Evolutionary conservation across 2,888 invertebrate genomes (phyloP), one percentile per base, ranked within the genome.

Genomic region (Folsomia manolachei): DNA sequence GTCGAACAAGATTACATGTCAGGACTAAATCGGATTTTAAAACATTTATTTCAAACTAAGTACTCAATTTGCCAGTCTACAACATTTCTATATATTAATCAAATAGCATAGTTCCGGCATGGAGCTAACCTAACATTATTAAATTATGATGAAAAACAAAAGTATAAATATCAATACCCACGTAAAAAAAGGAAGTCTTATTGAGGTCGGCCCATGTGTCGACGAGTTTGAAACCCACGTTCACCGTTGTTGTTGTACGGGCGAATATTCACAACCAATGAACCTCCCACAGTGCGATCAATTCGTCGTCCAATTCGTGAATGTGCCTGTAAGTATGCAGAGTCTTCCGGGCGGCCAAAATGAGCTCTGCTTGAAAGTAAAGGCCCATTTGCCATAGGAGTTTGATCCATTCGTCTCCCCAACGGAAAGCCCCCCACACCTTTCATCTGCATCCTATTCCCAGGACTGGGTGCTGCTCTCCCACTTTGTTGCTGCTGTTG

Each of bases 231-330:
- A 63, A n/a, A 19, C n/a, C 67, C 71, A 27, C 76, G 73, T 66
- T 77, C n/a, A n/a, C n/a, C n/a, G n/a, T n/a, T n/a, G n/a, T n/a
- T n/a, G n/a, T n/a, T n/a, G n/a, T n/a, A n/a, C 4, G 39, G 78
- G 1, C 79, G 68, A 67, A 79, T 75, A 69, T 79, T 79, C 4
- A 79, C 78, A n/a, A 79, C 73, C 21, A 79, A 65, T 9, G 75
- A 75, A 18, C 78, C 78, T 18, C 75, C 74, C 11, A 72, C 70
- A 2, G 75, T 73, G 1, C 76, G 26, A 9, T 74, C 79, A 62
- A 79, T 79, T 21, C 76, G 52, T 51, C 78, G 27, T 11, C 78
- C 73, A 18, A 75, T 63, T 26, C 39, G 4, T 39, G n/a, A 14
- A 2, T 65, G 70, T 7, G 39, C 27, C 53, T 71, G 66, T 18